Evolutionary conservation across 2,888 invertebrate genomes (phyloP).

Genomic region (Drosophila anomelani): DNA sequence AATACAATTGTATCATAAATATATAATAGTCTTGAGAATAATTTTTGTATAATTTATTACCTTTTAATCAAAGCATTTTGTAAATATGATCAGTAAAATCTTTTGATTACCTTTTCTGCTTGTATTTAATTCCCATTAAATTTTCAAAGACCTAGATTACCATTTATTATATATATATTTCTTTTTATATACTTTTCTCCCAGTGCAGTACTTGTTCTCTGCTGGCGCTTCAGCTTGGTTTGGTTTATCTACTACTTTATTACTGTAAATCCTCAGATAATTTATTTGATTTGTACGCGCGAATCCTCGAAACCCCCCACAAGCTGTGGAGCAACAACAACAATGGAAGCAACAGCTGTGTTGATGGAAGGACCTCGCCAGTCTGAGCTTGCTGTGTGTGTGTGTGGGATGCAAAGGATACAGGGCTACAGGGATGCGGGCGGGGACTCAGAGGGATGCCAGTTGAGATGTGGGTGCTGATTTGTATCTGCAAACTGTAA

Average conservation of each 20-base stretch:
- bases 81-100: too few species aligned
- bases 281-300: slow-evolving; percentile 78
- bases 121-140: neutral
- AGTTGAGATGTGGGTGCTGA: slow-evolving; percentile 67
- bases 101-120: neutral
- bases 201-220: slow-evolving; percentile 24
- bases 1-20: neutral
- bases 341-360: slow-evolving; percentile 73
- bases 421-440: neutral
- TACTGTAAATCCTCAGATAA: slow-evolving; percentile 77
- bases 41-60: too few species aligned
- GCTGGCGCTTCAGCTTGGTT: slow-evolving; percentile 50
- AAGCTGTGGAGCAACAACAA: slow-evolving; percentile 37
- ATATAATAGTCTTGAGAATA: too few species aligned
- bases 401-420: slow-evolving; percentile 23
- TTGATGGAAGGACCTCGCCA: slow-evolving; percentile 50
- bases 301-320: slow-evolving; percentile 45
- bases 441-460: slow-evolving; percentile 8
- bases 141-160: neutral
- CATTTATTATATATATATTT: neutral
- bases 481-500: slow-evolving; percentile 75
- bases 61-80: too few species aligned
- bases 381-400: neutral
- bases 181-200: neutral
- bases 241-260: slow-evolving; percentile 78